Evolutionary conservation across 2,888 invertebrate genomes (phyloP).

Genomic region (Drosophila cracens): DNA sequence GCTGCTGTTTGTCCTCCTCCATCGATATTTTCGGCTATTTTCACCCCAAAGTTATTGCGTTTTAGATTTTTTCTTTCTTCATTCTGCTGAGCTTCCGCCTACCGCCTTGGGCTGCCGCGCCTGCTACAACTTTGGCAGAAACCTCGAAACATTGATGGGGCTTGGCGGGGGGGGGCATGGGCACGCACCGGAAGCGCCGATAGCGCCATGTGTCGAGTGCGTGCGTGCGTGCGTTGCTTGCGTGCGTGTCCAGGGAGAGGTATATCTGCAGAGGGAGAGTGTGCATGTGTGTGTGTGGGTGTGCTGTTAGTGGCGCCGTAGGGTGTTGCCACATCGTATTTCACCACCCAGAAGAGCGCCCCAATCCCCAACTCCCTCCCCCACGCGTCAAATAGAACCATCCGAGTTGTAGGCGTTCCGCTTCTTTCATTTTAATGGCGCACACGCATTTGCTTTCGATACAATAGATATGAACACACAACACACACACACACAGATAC

Average conservation of each 20-base stretch:
- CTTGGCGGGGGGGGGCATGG: slow-evolving; percentile 20
- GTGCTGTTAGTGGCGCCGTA: slow-evolving; percentile 64
- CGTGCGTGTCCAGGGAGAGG: slow-evolving; percentile 63
- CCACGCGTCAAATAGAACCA: slow-evolving; percentile 18
- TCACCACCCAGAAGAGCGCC: slow-evolving; percentile 62
- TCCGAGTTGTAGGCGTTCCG: slow-evolving; percentile 73
- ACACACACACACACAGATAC: slow-evolving; percentile 25
- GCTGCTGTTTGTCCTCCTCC: slow-evolving; percentile 56
- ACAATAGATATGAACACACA: slow-evolving; percentile 61
- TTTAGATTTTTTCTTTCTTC: slow-evolving; percentile 59
- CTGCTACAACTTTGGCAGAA: slow-evolving; percentile 46
- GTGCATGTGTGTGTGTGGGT: slow-evolving; percentile 31
- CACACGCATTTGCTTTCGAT: slow-evolving; percentile 78
- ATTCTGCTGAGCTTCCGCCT: slow-evolving; percentile 40
- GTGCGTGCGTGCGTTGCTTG: slow-evolving; percentile 61
- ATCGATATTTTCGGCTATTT: slow-evolving; percentile 82
- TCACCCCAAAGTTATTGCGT: slow-evolving; percentile 80
- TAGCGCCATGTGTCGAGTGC: slow-evolving; percentile 80
- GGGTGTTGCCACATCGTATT: slow-evolving; percentile 82
- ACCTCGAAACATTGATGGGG: slow-evolving; percentile 20
- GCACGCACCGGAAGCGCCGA: slow-evolving; percentile 81
- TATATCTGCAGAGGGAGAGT: slow-evolving; percentile 34
- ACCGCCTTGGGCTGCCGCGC: slow-evolving; percentile 60
- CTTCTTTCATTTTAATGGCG: slow-evolving; percentile 79
- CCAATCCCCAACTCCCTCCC: slow-evolving; percentile 12